phyloP scores from a whole-genome alignment of 2,113 vertebrate species.

The Vireo altiloquus region DNA sequence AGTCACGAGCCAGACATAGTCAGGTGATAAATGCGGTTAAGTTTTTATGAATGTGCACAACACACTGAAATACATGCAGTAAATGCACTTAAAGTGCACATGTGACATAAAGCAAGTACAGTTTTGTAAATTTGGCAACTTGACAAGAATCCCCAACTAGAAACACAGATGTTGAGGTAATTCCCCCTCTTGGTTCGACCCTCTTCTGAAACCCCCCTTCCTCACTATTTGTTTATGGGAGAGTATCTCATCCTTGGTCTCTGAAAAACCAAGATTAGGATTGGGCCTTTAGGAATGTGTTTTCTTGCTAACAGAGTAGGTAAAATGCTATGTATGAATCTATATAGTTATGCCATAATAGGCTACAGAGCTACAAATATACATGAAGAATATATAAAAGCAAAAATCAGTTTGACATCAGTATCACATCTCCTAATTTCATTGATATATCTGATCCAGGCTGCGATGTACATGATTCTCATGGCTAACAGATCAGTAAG shows the following conservation, averaged over 20 bases:
- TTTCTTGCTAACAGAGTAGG: background rate
- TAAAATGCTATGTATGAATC: background rate
- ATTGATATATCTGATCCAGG: background rate
- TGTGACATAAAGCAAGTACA: background rate
- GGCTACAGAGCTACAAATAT: background rate
- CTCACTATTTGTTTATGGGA: background rate
- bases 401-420: background rate
- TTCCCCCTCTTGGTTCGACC: background rate
- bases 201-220: background rate
- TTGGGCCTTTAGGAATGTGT: background rate
- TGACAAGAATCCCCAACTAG: background rate
- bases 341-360: background rate
- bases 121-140: background rate
- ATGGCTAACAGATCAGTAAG: background rate
- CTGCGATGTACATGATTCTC: background rate
- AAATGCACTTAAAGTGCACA: rapidly evolving
- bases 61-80: rapidly evolving
- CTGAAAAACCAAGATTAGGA: background rate
- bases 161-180: background rate
- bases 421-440: background rate
- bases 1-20: background rate
- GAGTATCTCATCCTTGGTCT: background rate
- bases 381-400: background rate
- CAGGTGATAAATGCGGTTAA: background rate
- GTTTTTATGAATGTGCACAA: background rate